Conservation (phyloP, 2,797 vertebrate species). For the Echiichthys vipera region DNA sequence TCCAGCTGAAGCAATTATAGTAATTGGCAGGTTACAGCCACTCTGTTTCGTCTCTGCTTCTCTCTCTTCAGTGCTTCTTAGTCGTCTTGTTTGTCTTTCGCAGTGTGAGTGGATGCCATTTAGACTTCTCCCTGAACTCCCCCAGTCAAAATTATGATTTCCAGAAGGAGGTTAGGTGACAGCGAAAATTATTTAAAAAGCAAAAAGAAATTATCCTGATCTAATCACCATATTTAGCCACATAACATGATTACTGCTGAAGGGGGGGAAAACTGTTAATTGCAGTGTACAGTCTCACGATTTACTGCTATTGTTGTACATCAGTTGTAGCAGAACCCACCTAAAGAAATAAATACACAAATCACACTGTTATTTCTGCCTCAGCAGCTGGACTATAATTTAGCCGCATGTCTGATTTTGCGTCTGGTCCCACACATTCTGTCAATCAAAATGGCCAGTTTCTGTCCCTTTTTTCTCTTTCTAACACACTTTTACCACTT, state of each 20-base stretch:
- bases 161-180: constrained; percentile 3
- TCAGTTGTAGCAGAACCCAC: constrained; percentile 39
- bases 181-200: constrained; percentile 27
- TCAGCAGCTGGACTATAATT: constrained; percentile 45
- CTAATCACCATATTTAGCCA: constrained; percentile 19
- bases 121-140: constrained; percentile 10
- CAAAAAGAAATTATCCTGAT: background rate
- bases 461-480: background rate
- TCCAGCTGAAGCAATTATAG: constrained; percentile 47
- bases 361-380: constrained; percentile 61
- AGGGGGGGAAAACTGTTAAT: constrained; percentile 62
- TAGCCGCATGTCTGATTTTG: constrained; percentile 25
- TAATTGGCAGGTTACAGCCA: constrained; percentile 53
- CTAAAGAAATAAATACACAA: constrained; percentile 65
- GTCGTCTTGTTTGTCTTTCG: background rate
- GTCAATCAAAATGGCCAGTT: constrained; percentile 49
- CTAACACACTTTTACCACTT: background rate
- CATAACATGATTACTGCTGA: constrained; percentile 33
- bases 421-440: constrained; percentile 22
- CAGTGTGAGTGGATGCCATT: constrained; percentile 12
- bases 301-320: constrained; percentile 54
- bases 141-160: background rate
- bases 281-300: constrained; percentile 49
- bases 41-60: constrained; percentile 36
- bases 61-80: constrained; percentile 2